Base-by-base conservation (phyloP, 2,797 vertebrate genomes). In the Neopelma chrysocephalum region DNA sequence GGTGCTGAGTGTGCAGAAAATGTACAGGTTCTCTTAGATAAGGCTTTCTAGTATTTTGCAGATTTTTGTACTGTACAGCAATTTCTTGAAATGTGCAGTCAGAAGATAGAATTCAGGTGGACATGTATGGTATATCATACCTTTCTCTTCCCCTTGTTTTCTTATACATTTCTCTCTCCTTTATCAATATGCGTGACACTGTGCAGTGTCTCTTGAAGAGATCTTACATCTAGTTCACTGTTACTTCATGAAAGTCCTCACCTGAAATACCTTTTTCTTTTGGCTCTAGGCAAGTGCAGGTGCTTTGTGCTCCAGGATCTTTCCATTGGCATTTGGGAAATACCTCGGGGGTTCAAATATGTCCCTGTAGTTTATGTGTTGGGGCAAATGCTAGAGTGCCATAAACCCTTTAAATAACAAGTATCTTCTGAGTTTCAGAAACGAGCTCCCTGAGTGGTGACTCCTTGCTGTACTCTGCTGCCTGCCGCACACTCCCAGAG, bases 401-500 rank as follows among this genome's bases (percentile, higher is more conserved):
- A 1, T 60, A 71, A 92, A 51, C 11, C 1, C 11, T 60, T 76
- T 27, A 83, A 86, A 31, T 45, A 36, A 21, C 3, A 27, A 34
- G 23, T 56, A 5, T 51, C 15, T 66, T 65, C 13, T 10, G n/a
- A n/a, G 11, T 27, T 85, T 68, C 1, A 5, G 56, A 34, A 34
- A 56, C n/a, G 11, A 68, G 11, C 3, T 29, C 3, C 4, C 14
- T n/a, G 23, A 47, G 20, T 2, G 0, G 10, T 85, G 64, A 51
- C 13, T 84, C 26, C 23, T 34, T 34, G 11, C 38, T 8, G 1
- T 16, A 6, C 12, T 58, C 47, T 70, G 7, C 15, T 80, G 10
- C 12, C 38, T 42, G 31, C 29, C 4, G 1, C 5, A 0, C 26
- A 18, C 6, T 10, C 12, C 6, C 0, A 1, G n/a, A 40, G 27